Evolutionary conservation across 2,113 vertebrate species (phyloP).

Genomic region (Psilopsiagon aymara): DNA sequence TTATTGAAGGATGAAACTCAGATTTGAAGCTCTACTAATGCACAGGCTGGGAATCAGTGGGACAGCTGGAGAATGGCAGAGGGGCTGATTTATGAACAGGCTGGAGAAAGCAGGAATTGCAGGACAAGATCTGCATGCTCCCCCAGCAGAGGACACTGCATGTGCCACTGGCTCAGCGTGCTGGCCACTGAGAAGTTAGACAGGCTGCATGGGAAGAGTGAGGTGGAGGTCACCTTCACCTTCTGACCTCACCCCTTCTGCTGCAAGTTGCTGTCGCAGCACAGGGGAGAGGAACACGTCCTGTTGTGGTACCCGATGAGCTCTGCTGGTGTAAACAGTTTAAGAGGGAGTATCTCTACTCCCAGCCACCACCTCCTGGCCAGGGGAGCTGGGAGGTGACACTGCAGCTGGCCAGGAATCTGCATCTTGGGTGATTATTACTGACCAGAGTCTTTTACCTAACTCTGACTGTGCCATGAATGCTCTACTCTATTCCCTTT

Average conservation of each 20-base stretch:
- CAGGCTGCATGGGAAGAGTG: neutral
- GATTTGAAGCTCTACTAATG: neutral
- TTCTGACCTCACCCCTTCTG: neutral
- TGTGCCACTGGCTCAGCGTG: neutral
- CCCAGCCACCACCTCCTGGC: neutral
- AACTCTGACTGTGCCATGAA: neutral
- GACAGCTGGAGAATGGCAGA: neutral
- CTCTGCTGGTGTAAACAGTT: neutral
- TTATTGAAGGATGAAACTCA: neutral
- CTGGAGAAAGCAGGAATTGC: neutral
- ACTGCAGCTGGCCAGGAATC: neutral
- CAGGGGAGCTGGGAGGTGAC: neutral
- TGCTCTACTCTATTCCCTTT: neutral
- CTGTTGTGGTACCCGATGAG: neutral
- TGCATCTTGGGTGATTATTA: neutral
- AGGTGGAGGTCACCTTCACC: neutral
- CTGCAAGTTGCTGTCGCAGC: neutral
- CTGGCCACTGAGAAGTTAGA: neutral
- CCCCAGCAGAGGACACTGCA: accelerated
- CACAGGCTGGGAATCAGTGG: neutral
- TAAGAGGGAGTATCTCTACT: neutral
- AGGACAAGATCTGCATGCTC: neutral
- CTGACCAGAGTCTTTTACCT: neutral
- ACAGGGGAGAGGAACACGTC: accelerated
- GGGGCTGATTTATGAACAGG: neutral